Percentiles rank a stretch among this genome's conserved stretches.
These are phyloP conservation scores for Actinostola sp. DNA, from an alignment of 92 coral and sea anemone species.

Conservation along the genomic window DNA sequence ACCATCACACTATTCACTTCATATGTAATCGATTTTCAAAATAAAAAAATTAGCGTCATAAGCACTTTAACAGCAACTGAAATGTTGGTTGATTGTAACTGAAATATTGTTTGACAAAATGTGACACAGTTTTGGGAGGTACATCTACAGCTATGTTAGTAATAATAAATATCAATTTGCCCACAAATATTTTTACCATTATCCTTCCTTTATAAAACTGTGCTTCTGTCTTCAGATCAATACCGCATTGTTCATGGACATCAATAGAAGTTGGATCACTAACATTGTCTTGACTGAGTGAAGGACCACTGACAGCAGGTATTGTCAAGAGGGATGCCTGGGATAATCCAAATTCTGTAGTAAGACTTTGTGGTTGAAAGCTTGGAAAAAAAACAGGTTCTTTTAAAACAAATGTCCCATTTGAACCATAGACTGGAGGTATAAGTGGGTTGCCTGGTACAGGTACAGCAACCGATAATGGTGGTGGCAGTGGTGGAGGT, in stretches of 20 bases:
- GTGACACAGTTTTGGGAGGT: too few species aligned
- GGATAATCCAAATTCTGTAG: not conserved
- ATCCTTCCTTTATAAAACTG: constrained; percentile 70
- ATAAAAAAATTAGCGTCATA: too few species aligned
- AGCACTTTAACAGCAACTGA: too few species aligned
- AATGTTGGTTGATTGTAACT: too few species aligned
- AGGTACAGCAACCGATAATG: not conserved
- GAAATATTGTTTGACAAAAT: not conserved
- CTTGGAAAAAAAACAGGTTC: not conserved
- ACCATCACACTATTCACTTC: too few species aligned
- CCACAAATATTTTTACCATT: constrained; percentile 32
- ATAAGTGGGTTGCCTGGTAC: not conserved
- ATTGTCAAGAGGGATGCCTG: not conserved
- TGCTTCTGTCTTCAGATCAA: constrained; percentile 28
- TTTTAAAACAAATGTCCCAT: constrained; percentile 11
- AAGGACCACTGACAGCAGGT: not conserved
- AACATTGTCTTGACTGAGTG: not conserved
- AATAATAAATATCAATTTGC: not conserved
- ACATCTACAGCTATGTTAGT: too few species aligned
- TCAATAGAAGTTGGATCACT: not conserved
- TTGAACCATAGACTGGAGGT: constrained; percentile 3
- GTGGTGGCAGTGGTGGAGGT: constrained; percentile 11
- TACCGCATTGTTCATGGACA: not conserved
- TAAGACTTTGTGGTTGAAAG: not conserved
- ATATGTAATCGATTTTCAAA: too few species aligned